phyloP scores from a whole-genome alignment of 35 echinoderm and acorn worm genomes.

The Ophioderma brevispina region DNA sequence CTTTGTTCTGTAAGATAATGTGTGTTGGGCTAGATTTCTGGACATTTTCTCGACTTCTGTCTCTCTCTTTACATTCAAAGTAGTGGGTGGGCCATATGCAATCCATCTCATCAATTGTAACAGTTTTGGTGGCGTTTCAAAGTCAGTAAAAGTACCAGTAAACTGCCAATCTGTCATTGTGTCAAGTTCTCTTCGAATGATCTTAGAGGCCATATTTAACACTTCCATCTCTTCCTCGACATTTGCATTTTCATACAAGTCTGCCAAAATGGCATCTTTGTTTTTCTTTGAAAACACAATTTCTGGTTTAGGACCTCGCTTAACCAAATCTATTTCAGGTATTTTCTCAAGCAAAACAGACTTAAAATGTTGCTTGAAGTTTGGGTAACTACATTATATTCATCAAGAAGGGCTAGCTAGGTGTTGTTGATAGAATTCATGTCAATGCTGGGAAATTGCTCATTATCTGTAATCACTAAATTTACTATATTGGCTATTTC shows the following conservation, averaged over 20 bases:
- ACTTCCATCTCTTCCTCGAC: not conserved
- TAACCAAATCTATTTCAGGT: not conserved
- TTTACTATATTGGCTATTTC: slow-evolving; percentile 19
- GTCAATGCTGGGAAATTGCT: slow-evolving; percentile 8
- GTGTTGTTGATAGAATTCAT: slow-evolving; percentile 32
- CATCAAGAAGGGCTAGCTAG: not conserved
- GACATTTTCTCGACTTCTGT: not conserved
- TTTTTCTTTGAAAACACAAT: not conserved
- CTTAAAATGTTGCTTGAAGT: slow-evolving; percentile 3
- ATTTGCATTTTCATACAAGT: not conserved
- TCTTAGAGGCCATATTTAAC: not conserved
- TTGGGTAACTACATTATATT: not conserved
- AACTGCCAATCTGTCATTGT: not conserved
- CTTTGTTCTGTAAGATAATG: not conserved
- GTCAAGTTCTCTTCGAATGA: slow-evolving; percentile 7
- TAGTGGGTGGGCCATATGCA: not conserved
- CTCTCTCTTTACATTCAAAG: not conserved
- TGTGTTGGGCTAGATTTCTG: slow-evolving; percentile 17
- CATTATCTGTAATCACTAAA: slow-evolving; percentile 8
- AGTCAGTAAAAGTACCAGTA: not conserved
- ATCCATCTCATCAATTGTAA: slow-evolving; percentile 2
- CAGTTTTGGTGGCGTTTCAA: not conserved
- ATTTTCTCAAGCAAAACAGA: not conserved
- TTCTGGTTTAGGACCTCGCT: slow-evolving; percentile 1
- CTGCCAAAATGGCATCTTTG: not conserved